Conservation (phyloP, 2,797 vertebrate species). For the Galagoides demidoff region DNA sequence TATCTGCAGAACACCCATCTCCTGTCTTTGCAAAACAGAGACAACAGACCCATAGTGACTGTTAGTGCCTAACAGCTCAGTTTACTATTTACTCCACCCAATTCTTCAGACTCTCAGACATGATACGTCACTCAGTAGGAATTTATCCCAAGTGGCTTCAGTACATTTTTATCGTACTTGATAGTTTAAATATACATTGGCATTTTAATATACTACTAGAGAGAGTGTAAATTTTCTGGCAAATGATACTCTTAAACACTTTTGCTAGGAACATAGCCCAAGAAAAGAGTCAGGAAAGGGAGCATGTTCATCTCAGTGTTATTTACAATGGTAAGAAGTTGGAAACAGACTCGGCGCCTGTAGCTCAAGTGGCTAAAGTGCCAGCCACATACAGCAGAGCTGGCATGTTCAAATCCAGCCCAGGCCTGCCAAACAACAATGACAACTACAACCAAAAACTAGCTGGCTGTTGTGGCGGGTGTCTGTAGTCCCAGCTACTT, state of each 20-base stretch:
- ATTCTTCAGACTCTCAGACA: constrained; percentile 46
- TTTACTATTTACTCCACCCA: constrained; percentile 16
- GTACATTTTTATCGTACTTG: background rate
- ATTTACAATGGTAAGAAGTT: constrained; percentile 32
- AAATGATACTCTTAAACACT: constrained; percentile 23
- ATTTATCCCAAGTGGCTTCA: constrained; percentile 17
- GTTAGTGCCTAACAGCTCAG: background rate
- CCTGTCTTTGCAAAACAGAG: constrained; percentile 61
- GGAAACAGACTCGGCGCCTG: too few species aligned
- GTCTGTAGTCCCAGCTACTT: too few species aligned
- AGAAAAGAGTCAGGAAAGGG: constrained; percentile 24
- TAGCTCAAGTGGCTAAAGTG: too few species aligned
- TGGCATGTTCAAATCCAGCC: too few species aligned
- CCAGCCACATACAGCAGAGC: too few species aligned
- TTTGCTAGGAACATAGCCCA: background rate
- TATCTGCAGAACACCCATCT: constrained; percentile 48
- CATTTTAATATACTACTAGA: constrained; percentile 13
- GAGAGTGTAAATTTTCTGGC: background rate
- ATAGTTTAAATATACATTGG: constrained; percentile 33
- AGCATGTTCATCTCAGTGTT: background rate
- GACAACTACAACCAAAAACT: too few species aligned
- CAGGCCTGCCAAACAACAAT: too few species aligned
- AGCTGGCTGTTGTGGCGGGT: too few species aligned
- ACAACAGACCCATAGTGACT: constrained; percentile 22
- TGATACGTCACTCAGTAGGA: background rate